These are phyloP conservation scores for Muntiacus muntjak DNA, from an alignment of 2,113 vertebrate species.

Conservation along the genomic window DNA sequence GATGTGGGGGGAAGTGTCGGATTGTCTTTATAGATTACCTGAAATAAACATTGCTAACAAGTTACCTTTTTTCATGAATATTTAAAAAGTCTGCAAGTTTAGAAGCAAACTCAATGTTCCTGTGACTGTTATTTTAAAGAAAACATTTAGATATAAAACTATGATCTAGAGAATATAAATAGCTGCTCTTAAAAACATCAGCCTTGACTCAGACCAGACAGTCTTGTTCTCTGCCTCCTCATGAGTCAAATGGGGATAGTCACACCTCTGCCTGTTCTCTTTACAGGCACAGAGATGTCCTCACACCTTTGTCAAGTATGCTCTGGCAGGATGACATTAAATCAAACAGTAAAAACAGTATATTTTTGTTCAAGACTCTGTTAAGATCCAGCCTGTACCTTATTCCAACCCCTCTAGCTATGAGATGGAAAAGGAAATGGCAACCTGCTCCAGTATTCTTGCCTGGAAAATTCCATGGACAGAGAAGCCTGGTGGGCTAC, in stretches of 20 bases:
- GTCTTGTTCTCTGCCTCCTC: not conserved
- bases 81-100: not conserved
- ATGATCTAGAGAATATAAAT: not conserved
- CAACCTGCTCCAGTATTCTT: not conserved
- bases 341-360: not conserved
- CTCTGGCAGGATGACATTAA: not conserved
- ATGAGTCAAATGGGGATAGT: not conserved
- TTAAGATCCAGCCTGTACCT: not conserved
- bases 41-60: not conserved
- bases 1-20: not conserved
- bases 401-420: not conserved
- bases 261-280: not conserved
- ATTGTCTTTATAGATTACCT: not conserved
- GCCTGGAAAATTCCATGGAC: not conserved
- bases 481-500: not conserved
- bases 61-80: not conserved
- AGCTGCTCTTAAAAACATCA: not conserved
- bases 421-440: not conserved
- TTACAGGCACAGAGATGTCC: not conserved
- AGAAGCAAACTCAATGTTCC: not conserved
- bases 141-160: conserved; percentile 1
- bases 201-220: not conserved
- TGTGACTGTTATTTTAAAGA: not conserved
- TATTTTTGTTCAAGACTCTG: not conserved
- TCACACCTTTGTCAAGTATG: not conserved